phyloP scores from a whole-genome alignment of 2,797 vertebrate genomes.

The Sorex maritimensis region DNA sequence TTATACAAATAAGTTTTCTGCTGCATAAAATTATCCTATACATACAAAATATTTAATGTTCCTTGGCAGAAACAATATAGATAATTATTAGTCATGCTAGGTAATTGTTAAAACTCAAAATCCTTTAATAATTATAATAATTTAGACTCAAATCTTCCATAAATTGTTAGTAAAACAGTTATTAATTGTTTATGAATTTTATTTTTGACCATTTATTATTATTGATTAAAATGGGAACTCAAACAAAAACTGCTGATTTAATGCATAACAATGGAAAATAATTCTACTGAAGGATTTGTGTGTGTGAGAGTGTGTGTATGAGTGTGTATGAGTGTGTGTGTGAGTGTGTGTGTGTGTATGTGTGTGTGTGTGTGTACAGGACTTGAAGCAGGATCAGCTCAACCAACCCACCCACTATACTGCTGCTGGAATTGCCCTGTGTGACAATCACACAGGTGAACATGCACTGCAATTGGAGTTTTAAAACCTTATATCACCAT shows the following conservation, averaged over 20 bases:
- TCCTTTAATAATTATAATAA: background rate
- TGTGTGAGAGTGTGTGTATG: background rate
- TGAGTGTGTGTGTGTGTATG: background rate
- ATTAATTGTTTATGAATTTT: conserved; percentile 17
- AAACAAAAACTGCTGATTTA: background rate
- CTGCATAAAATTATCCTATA: conserved; percentile 36
- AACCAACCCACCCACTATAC: accelerated
- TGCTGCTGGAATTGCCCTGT: background rate
- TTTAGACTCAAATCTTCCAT: conserved; percentile 8
- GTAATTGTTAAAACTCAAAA: conserved; percentile 51
- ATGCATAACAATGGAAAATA: background rate
- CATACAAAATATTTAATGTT: conserved; percentile 10
- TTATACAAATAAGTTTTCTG: background rate
- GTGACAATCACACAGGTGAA: background rate
- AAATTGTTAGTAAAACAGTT: background rate
- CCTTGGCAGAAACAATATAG: conserved; percentile 25
- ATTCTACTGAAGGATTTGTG: background rate
- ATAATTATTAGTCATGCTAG: background rate
- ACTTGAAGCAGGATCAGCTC: too few relatives aligned
- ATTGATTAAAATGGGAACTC: background rate
- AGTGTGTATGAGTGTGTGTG: too few relatives aligned
- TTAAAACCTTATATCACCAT: background rate
- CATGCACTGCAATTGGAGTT: too few relatives aligned
- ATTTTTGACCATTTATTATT: conserved; percentile 4
- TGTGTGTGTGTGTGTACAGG: too few relatives aligned